phyloP scores from a whole-genome alignment of 2,113 vertebrate genomes.

The Corydoras sp. region DNA sequence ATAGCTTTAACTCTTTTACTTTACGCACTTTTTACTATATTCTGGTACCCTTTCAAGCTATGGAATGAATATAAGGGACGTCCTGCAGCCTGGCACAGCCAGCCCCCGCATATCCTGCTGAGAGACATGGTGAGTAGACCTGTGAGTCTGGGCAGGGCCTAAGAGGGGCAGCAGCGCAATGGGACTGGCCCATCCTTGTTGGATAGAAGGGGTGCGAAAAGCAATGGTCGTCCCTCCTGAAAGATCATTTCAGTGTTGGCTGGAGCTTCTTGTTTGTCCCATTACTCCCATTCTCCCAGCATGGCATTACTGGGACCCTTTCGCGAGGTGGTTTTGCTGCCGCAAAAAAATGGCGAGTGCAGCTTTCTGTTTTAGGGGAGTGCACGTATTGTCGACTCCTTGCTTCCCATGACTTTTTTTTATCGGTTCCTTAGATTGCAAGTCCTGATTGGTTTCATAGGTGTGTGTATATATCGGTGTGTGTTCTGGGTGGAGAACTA shows the following conservation, averaged over 20 bases:
- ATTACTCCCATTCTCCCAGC: constrained; percentile 37
- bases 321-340: constrained; percentile 39
- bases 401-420: constrained; percentile 29
- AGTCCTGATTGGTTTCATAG: constrained; percentile 47
- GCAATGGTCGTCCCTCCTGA: constrained; percentile 55
- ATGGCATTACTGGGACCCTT: constrained; percentile 19
- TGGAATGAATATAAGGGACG: constrained; percentile 59
- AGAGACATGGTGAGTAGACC: constrained; percentile 71
- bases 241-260: constrained; percentile 54
- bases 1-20: constrained; percentile 14
- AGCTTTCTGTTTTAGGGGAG: background rate
- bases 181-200: constrained; percentile 63
- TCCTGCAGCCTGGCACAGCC: constrained; percentile 64
- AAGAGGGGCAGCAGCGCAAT: constrained; percentile 49
- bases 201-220: constrained; percentile 57
- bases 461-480: constrained; percentile 47
- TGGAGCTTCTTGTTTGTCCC: constrained; percentile 46
- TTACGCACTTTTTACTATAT: constrained; percentile 19
- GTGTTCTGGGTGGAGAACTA: constrained; percentile 63
- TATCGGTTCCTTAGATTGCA: constrained; percentile 53
- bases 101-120: constrained; percentile 70
- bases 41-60: constrained; percentile 54
- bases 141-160: constrained; percentile 67
- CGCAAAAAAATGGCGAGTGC: constrained; percentile 32
- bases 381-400: background rate